Percentiles rank a stretch among this genome's conserved stretches.
phyloP scores from a whole-genome alignment of 1,140 invertebrate genomes.

The Propsilocerus akamusi region DNA sequence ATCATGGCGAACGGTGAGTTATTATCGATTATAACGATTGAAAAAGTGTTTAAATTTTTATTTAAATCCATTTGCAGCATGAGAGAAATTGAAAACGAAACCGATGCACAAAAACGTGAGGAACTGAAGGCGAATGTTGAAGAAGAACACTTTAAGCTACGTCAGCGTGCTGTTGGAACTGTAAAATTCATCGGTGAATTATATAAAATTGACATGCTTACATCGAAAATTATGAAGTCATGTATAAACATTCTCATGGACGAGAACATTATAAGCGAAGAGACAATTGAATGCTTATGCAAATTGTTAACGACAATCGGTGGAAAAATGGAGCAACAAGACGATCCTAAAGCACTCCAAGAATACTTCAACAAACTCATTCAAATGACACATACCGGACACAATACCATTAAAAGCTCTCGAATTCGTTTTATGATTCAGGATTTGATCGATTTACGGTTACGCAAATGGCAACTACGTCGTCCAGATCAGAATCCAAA shows the following conservation, averaged over 20 bases:
- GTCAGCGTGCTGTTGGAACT: conserved; percentile 70
- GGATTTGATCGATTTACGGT: conserved; percentile 9
- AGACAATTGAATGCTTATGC: conserved; percentile 86
- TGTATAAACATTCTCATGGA: conserved; percentile 64
- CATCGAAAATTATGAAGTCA: conserved; percentile 68
- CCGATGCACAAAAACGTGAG: conserved; percentile 42
- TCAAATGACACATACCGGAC: conserved; percentile 12
- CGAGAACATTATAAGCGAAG: conserved; percentile 51
- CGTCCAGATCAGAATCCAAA: conserved; percentile 19
- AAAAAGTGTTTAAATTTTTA: not conserved
- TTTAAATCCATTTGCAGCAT: conserved; percentile 11
- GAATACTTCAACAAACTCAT: conserved; percentile 4
- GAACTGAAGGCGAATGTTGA: conserved; percentile 45
- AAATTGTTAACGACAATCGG: conserved; percentile 84
- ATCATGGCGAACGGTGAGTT: not conserved
- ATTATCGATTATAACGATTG: no score
- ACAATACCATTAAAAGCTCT: conserved; percentile 15
- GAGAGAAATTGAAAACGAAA: conserved; percentile 35
- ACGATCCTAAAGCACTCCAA: conserved; percentile 26
- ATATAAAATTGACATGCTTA: conserved; percentile 84
- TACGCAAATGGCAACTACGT: conserved; percentile 4
- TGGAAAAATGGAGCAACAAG: conserved; percentile 53
- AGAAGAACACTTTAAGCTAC: conserved; percentile 53
- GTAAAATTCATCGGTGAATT: conserved; percentile 70
- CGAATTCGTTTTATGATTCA: conserved; percentile 18